phyloP scores from a whole-genome alignment of 1,140 invertebrate genomes.

The Harpegnathos saltator region DNA sequence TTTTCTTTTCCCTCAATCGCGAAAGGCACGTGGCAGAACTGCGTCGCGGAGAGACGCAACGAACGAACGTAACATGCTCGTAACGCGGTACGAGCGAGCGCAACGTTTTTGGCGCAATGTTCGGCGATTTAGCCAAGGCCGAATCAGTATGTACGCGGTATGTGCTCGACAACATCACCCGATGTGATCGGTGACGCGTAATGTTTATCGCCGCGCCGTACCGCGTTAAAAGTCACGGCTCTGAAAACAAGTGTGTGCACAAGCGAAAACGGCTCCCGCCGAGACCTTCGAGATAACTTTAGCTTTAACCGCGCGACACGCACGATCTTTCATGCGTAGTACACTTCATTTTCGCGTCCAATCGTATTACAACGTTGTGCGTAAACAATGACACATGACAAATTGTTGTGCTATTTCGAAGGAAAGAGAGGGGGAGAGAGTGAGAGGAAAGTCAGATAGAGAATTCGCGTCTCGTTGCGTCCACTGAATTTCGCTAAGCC shows the following conservation, averaged over 20 bases:
- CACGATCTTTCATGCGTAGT: not conserved
- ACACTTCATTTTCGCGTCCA: not conserved
- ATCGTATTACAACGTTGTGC: not conserved
- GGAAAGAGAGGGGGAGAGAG: too few relatives aligned
- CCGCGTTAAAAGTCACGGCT: constrained; percentile 37
- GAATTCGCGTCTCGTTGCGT: too few relatives aligned
- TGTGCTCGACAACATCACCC: constrained; percentile 11
- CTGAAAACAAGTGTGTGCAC: constrained; percentile 38
- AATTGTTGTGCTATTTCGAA: too few relatives aligned
- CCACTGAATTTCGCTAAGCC: too few relatives aligned
- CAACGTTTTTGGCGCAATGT: constrained; percentile 8
- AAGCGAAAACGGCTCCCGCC: constrained; percentile 6
- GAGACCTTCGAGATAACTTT: constrained; percentile 50
- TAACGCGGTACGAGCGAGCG: not conserved
- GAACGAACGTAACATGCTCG: not conserved
- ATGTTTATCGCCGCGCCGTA: constrained; percentile 43
- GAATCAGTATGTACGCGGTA: constrained; percentile 35
- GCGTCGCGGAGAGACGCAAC: too few relatives aligned
- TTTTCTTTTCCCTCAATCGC: too few relatives aligned
- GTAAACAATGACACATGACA: constrained; percentile 10
- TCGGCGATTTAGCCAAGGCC: constrained; percentile 30
- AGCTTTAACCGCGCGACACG: not conserved
- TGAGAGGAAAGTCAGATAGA: too few relatives aligned
- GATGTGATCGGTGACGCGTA: constrained; percentile 52
- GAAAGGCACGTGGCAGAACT: too few relatives aligned